Base-by-base conservation (phyloP, 2,113 vertebrate species). In the Ictalurus punctatus region DNA sequence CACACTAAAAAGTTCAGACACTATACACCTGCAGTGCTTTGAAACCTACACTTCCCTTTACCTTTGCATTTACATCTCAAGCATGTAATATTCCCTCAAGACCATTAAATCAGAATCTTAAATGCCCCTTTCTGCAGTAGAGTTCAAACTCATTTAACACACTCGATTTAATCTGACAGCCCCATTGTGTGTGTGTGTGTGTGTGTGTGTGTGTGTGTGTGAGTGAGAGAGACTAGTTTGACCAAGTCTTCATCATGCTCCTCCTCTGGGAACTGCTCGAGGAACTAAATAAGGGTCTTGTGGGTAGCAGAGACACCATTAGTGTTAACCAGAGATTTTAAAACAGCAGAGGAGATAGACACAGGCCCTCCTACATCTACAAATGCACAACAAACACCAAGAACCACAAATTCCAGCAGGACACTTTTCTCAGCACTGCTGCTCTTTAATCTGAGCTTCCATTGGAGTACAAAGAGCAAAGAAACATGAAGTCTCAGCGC, bases 61-160 rank as follows among this genome's bases (percentile, higher is more conserved):
- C 67, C 54, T 87, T 44, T 76, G 79, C 76, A 85, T 81, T 54
- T 83, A 81, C 56, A 89, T 81, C 37, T 65, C 30, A 67, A 44
- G 21, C 74, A 80, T 83, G 27, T 83, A 81, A 16, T 23, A 16
- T n/a, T 73, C n/a, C 10, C 21, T 40, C 27, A 58, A 44, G 65
- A 83, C 37, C 25, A 74, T 59, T 88, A 65, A 48, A 78, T 58
- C 76, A 76, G 13, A 58, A 61, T 52, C 34, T 44, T 87, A 88
- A 92, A 90, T 90, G 91, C 63, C 67, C 84, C n/a, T 78, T 88
- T 84, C 58, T 84, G 82, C 44, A 78, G 58, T 17, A 88, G 12
- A 90, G 84, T 92, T 92, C 92, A 92, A 93, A 94, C 76, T 89
- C n/a, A 65, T 34, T 86, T 65, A 88, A 76, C 37, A 58, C 56